phyloP scores from a whole-genome alignment of 2,797 vertebrate genomes.

The Gambusia yucatana region DNA sequence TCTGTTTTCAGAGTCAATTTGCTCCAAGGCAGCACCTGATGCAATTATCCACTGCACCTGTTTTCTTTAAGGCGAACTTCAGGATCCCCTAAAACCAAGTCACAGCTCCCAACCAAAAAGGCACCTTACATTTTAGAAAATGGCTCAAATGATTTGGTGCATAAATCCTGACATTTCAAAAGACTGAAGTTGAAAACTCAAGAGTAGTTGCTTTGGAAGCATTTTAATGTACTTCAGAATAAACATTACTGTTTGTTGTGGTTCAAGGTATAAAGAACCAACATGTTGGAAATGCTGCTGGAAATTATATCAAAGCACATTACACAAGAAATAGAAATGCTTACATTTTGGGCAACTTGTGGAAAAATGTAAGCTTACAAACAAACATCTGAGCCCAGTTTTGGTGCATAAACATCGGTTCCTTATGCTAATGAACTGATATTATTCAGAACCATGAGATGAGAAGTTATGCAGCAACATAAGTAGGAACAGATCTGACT shows the following conservation, averaged over 20 bases:
- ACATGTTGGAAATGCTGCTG: background rate
- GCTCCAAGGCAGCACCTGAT: background rate
- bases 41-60: background rate
- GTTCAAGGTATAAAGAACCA: background rate
- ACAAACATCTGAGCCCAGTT: background rate
- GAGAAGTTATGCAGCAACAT: background rate
- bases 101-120: background rate
- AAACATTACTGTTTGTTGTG: background rate
- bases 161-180: background rate
- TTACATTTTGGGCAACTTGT: background rate
- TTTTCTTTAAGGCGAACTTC: background rate
- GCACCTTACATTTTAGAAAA: background rate
- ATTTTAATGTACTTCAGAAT: background rate
- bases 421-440: background rate
- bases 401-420: background rate
- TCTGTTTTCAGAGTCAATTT: background rate
- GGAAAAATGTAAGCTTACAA: background rate
- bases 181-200: background rate
- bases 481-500: background rate
- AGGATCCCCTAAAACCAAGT: background rate
- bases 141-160: background rate
- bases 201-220: background rate
- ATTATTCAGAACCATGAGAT: constrained; percentile 2
- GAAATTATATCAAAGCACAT: background rate
- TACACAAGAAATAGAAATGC: background rate